Conservation (phyloP, 2,113 vertebrate genomes). For the Baryphthengus martii region DNA sequence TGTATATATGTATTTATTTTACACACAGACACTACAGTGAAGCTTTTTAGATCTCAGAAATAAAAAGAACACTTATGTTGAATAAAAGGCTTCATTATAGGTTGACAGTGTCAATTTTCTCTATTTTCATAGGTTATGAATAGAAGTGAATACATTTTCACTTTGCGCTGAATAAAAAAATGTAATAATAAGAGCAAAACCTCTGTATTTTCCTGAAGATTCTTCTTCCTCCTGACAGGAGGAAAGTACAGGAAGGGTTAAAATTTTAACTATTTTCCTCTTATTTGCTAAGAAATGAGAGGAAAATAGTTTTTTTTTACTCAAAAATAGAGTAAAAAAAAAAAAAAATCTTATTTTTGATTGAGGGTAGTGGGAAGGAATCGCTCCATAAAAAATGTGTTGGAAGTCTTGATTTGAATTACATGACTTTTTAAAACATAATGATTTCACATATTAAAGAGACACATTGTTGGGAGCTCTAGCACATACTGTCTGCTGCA, state of each 20-base stretch:
- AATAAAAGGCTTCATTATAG: background rate
- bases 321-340: no score
- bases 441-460: background rate
- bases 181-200: background rate
- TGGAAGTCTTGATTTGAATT: background rate
- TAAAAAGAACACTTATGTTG: background rate
- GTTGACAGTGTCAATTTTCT: background rate
- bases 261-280: background rate
- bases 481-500: background rate
- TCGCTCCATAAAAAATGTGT: background rate
- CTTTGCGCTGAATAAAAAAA: background rate
- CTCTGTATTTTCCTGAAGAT: background rate
- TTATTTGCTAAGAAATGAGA: no score
- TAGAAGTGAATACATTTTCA: background rate
- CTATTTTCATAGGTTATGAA: background rate
- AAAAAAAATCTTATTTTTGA: background rate
- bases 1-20: background rate
- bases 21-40: background rate
- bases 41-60: background rate
- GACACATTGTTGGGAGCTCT: background rate
- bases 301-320: no score
- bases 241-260: background rate
- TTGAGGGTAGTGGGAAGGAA: background rate
- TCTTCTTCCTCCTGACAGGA: background rate
- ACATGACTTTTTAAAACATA: background rate